These are phyloP conservation scores for Pseudochaenichthys georgianus DNA, from an alignment of 2,797 vertebrate genomes.

Conservation along the genomic window DNA sequence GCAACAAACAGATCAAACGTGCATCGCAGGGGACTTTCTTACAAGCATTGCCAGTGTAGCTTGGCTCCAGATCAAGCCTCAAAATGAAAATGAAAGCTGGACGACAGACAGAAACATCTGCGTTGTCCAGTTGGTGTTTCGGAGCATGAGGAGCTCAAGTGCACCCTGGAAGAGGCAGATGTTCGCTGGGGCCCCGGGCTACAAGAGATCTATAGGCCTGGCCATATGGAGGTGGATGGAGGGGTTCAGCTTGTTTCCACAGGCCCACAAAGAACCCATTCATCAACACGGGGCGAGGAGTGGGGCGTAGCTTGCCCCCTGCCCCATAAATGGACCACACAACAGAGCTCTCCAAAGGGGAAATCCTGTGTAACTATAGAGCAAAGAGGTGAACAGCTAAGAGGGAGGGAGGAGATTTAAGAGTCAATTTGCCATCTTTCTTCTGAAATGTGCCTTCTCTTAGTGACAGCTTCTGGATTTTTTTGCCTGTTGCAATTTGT, in stretches of 20 bases:
- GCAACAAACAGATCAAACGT: constrained; percentile 34
- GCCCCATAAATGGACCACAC: constrained; percentile 84
- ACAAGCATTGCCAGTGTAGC: constrained; percentile 39
- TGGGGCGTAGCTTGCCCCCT: constrained; percentile 77
- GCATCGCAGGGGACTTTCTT: constrained; percentile 13
- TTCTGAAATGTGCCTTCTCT: constrained; percentile 34
- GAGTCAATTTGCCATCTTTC: constrained; percentile 64
- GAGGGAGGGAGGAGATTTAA: constrained; percentile 68
- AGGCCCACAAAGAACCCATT: constrained; percentile 86
- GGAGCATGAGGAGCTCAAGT: constrained; percentile 66
- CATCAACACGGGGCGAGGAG: constrained; percentile 76
- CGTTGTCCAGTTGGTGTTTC: constrained; percentile 62
- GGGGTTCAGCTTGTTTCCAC: constrained; percentile 82
- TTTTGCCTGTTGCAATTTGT: constrained; percentile 29
- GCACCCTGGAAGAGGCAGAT: constrained; percentile 81
- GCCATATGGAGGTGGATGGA: constrained; percentile 87
- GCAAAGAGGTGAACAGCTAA: constrained; percentile 70
- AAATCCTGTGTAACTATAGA: constrained; percentile 81
- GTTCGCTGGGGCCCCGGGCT: constrained; percentile 83
- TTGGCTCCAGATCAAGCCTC: constrained; percentile 51
- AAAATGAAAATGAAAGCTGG: constrained; percentile 67
- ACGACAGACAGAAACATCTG: constrained; percentile 61
- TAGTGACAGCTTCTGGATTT: constrained; percentile 55
- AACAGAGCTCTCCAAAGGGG: constrained; percentile 79
- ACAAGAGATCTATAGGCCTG: constrained; percentile 84